phyloP scores from a whole-genome alignment of 2,113 vertebrate genomes.

The Charina bottae region DNA sequence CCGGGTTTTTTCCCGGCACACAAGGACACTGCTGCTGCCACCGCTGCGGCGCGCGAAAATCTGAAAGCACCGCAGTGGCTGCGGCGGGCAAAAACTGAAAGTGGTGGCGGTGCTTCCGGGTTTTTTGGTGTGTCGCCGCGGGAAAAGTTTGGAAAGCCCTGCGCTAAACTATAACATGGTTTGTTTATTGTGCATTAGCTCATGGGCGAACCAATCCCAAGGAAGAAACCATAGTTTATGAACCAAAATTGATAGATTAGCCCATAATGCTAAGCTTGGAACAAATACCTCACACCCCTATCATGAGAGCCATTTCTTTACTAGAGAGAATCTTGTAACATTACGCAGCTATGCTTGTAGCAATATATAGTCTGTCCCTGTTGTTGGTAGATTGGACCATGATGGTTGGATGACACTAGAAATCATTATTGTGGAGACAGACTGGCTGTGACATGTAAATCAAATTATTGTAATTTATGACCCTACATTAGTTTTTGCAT shows the following conservation, averaged over 20 bases:
- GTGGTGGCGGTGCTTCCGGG: no score
- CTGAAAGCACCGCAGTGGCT: no score
- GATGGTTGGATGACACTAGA: not conserved
- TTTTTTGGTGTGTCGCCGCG: no score
- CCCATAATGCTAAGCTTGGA: not conserved
- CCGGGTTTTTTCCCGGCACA: no score
- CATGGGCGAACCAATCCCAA: not conserved
- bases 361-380: not conserved
- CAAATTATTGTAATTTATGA: not conserved
- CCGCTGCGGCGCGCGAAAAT: no score
- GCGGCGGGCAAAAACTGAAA: no score
- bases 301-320: not conserved
- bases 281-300: not conserved
- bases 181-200: not conserved
- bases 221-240: not conserved
- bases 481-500: not conserved
- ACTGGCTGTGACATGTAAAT: not conserved
- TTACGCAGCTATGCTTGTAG: not conserved
- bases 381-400: not conserved
- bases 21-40: no score
- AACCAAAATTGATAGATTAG: not conserved
- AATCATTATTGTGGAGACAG: not conserved
- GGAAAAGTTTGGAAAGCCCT: no score
- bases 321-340: not conserved
- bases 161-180: not conserved